A percentile compares a stretch with the other conserved stretches of the same genome.
Conservation (phyloP, 2,797 vertebrate genomes). For the Dryobates pubescens region DNA sequence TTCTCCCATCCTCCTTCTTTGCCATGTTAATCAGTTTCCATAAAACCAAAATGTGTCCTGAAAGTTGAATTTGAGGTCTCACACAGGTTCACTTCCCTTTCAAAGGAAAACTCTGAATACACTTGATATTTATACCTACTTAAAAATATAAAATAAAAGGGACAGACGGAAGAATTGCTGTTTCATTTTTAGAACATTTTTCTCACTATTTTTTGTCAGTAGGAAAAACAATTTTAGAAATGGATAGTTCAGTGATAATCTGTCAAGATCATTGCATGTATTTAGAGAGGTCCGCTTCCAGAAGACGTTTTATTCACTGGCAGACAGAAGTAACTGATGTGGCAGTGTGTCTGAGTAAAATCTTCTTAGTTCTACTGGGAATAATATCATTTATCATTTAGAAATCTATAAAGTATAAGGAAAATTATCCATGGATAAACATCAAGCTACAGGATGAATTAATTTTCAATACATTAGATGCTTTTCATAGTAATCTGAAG, state of each 20-base stretch:
- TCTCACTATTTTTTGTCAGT: background rate
- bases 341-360: background rate
- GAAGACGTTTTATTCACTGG: background rate
- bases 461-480: background rate
- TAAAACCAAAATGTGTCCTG: background rate
- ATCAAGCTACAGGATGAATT: background rate
- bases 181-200: background rate
- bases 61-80: background rate
- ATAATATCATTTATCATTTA: background rate
- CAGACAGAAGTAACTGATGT: background rate
- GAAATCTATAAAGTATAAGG: background rate
- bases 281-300: background rate
- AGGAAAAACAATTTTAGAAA: background rate
- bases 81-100: background rate
- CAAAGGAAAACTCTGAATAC: background rate
- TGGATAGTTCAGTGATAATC: background rate
- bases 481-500: background rate
- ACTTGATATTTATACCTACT: background rate
- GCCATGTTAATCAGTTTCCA: background rate
- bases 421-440: background rate
- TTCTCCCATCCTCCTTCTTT: background rate
- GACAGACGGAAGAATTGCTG: fast-evolving
- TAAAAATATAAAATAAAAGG: background rate
- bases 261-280: background rate
- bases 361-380: background rate